These are phyloP conservation scores for Drosophila hamatofila DNA, from an alignment of 2,888 invertebrate species.

Conservation along the genomic window DNA sequence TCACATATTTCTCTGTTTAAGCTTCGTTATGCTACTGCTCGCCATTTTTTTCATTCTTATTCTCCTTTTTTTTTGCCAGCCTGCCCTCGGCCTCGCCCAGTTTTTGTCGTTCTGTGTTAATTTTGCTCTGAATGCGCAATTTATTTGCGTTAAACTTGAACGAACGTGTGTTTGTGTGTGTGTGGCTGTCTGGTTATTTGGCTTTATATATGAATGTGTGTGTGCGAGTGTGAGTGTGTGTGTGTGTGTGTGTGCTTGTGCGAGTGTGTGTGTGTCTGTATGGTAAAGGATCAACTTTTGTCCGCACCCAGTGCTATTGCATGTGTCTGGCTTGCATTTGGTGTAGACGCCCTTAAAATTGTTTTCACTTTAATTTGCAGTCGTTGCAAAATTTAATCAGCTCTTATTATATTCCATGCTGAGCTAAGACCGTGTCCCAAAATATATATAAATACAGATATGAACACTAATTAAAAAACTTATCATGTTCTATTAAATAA, in stretches of 20 bases:
- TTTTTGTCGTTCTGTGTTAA: conserved; percentile 65
- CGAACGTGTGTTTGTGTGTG: conserved; percentile 25
- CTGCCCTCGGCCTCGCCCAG: conserved; percentile 28
- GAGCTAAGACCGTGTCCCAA: conserved; percentile 7
- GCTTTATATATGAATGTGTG: conserved; percentile 5
- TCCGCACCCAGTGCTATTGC: conserved; percentile 46
- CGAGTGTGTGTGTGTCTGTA: conserved; percentile 5
- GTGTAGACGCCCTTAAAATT: conserved; percentile 59
- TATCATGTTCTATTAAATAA: not conserved
- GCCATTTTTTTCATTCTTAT: conserved; percentile 28
- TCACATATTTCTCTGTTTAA: conserved; percentile 58
- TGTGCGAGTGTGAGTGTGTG: conserved; percentile 9
- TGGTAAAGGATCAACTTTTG: conserved; percentile 66
- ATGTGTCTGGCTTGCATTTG: conserved; percentile 53
- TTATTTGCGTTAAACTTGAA: conserved; percentile 78
- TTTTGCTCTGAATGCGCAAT: conserved; percentile 79
- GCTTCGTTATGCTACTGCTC: conserved; percentile 64
- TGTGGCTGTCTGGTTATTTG: conserved; percentile 16
- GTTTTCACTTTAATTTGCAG: conserved; percentile 79
- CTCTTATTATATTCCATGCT: conserved; percentile 34
- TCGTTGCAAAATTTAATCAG: conserved; percentile 77
- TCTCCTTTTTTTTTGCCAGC: conserved; percentile 2
- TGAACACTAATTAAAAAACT: not conserved
- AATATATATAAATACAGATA: not conserved
- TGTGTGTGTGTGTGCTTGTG: conserved; percentile 7